phyloP scores from a whole-genome alignment of 2,113 vertebrate genomes.

The Boulengerochromis microlepis region DNA sequence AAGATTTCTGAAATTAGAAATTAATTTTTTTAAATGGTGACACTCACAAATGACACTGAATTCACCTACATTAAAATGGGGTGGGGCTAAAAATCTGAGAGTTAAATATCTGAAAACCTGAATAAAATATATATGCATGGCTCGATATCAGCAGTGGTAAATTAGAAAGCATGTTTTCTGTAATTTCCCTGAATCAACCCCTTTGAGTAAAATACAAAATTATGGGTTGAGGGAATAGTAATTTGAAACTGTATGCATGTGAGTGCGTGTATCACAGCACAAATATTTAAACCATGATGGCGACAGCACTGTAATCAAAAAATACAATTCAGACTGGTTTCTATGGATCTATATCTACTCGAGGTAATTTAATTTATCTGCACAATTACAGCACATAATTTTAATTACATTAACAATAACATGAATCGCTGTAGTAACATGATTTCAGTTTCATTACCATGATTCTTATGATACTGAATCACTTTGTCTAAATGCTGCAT shows the following conservation, averaged over 20 bases:
- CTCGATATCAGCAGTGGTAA: neutral
- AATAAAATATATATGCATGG: neutral
- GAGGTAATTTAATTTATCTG: neutral
- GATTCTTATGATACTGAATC: neutral
- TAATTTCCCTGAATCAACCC: neutral
- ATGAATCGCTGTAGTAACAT: neutral
- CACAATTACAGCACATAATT: neutral
- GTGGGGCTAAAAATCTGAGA: neutral
- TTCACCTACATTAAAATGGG: neutral
- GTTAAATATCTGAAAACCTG: neutral
- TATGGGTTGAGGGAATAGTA: neutral
- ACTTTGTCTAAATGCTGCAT: neutral
- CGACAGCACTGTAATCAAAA: neutral
- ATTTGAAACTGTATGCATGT: neutral
- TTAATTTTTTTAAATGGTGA: neutral
- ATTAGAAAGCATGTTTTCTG: neutral
- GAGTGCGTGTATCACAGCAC: neutral
- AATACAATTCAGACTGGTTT: neutral
- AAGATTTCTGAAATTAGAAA: neutral
- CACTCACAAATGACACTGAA: neutral
- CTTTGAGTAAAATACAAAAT: neutral
- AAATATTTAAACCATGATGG: neutral
- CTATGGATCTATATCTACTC: neutral
- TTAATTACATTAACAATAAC: neutral
- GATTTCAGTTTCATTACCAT: neutral